phyloP scores from a whole-genome alignment of 2,113 vertebrate species.

The Cephalopholis sonnerati region DNA sequence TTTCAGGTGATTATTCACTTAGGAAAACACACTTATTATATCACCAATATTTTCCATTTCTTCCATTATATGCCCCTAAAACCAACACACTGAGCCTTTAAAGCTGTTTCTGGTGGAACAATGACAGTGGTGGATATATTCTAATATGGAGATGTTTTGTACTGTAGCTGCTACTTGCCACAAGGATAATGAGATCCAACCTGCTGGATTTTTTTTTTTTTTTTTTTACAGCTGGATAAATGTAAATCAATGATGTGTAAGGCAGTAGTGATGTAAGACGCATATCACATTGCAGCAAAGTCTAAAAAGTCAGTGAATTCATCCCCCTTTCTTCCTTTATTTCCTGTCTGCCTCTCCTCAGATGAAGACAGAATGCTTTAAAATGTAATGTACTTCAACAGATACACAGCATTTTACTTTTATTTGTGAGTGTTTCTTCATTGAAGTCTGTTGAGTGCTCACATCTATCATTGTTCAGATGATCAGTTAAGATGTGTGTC shows the following conservation, averaged over 20 bases:
- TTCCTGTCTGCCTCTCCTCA: conserved; percentile 38
- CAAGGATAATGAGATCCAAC: neutral
- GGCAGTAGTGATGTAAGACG: conserved; percentile 15
- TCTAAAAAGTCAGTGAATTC: conserved; percentile 30
- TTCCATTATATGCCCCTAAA: no score
- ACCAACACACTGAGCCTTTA: no score
- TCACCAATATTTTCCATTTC: no score
- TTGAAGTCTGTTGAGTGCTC: neutral
- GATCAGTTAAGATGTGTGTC: conserved; percentile 24
- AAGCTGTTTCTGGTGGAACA: no score
- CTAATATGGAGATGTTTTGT: neutral
- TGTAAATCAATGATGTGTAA: neutral
- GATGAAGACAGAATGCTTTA: neutral
- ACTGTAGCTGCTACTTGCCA: neutral
- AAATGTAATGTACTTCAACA: conserved; percentile 25
- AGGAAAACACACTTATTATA: no score
- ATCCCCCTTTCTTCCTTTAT: conserved; percentile 18
- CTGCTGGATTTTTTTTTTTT: neutral
- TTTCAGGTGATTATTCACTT: no score
- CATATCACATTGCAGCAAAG: conserved; percentile 27
- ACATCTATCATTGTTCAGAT: conserved; percentile 6
- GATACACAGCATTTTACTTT: conserved; percentile 11
- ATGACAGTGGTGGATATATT: neutral
- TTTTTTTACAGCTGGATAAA: conserved; percentile 1
- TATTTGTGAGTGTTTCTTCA: neutral